Evolutionary conservation across 2,797 vertebrate genomes (phyloP), one percentile per base, ranked within the genome.

Genomic region (Ataeniobius toweri): DNA sequence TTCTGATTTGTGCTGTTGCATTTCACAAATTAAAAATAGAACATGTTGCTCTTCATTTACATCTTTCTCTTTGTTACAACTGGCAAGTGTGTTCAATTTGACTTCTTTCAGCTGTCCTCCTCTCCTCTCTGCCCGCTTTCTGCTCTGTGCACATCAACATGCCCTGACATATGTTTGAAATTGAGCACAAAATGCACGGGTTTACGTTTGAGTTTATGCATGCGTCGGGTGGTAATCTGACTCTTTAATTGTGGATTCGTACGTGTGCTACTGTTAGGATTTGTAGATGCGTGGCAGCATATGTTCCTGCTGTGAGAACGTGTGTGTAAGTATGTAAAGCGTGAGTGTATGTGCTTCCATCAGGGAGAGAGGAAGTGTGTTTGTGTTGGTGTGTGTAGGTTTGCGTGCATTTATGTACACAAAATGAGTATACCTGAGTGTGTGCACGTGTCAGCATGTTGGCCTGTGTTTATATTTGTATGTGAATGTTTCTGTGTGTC

Each of bases 241-340:
- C 78, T 91, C 83, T 93, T 94, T 92, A 93, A 93, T 92, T 94
- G 92, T 80, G 74, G 85, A 85, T 93, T 93, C 78, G 67, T 87
- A 90, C 90, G 89, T 85, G 85, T 10, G 87, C 90, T 77, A 91
- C 91, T 86, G 92, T 90, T 90, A 91, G 91, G 93, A 91, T 94
- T 89, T 91, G 90, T 91, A 91, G 91, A 91, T 89, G 94, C 78
- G 80, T 87, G 81, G 89, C 87, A 91, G 84, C 93, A 94, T 94
- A 93, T 94, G 93, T 85, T 94, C 93, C 91, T 85, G 93, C 92
- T 94, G 94, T 86, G 90, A 83, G 85, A 69, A 73, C 80, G 89
- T 74, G 76, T 71, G 50, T 83, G 68, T 79, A 28, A 77, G 81
- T 78, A 76, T 92, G 85, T 89, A 87, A 88, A 83, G 84, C 87